Base-by-base conservation (phyloP, 2,888 invertebrate species). In the Rotaria magnacalcarata region DNA sequence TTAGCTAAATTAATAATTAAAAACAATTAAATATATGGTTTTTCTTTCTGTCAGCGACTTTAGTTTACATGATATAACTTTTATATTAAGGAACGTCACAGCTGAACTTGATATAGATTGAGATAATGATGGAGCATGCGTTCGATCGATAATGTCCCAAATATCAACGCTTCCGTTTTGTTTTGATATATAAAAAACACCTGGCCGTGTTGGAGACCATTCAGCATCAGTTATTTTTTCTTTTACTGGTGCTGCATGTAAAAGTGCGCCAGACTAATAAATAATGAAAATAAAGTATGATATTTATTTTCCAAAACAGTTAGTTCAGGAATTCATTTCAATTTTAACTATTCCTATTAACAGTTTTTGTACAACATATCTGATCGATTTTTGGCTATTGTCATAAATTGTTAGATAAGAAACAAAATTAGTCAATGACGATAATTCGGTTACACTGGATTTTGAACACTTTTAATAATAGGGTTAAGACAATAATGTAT, bases 171-270 rank as follows among this genome's bases (percentile, higher is more conserved):
- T 93, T 5, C 95, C 95, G 91, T 95, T 95, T 47, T 92, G 92
- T 41, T 94, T 93, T 1, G 93, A 92, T 86, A 95, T 90, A 89
- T 94, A 94, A 87, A 95, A 91, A 84, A 94, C 93, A 85, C 94
- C 93, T 0, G 95, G 94, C 85, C 94, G 93, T 80, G 93, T 93
- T n/a, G 93, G 92, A n/a, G 94, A 95, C 95, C 95, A 96, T 60
- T 92, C 91, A 0, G 94, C 91, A 52, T 89, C 88, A 4, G 85
- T 91, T 88, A 80, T 90, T 89, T 80, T 52, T 75, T 85, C 85
- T 34, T 85, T 84, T 47, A 85, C 43, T 14, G 86, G 74, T 56
- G 85, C 54, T 54, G 86, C 84, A 74, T 86, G 86, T n/a, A 86
- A 60, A 47, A 86, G 41, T 34, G 86, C 74, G n/a, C 86, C 86